Evolutionary conservation across 2,888 invertebrate genomes (phyloP), one percentile per base, ranked within the genome.

Genomic region (Pollenia labialis): DNA sequence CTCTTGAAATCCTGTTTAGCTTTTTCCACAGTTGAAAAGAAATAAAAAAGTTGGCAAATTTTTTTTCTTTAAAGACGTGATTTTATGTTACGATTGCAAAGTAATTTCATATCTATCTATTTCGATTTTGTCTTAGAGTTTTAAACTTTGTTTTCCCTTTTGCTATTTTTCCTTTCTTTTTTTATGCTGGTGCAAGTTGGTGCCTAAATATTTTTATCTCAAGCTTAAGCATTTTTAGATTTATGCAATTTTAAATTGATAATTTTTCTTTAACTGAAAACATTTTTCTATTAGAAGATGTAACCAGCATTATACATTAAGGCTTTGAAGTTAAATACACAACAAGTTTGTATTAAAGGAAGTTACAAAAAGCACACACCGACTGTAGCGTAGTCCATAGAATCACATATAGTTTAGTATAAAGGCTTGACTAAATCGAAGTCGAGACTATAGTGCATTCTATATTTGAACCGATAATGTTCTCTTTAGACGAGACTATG

Each of bases 41-140:
- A 40, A 40, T 16, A 68, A 42, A 74, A 52, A 58, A 74, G 44
- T 46, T 23, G 44, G 11, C 10, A 69, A 69, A 48, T 50, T 68
- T 54, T 80, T 85, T 74, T 85, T 60, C 79, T 85, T 80, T 80
- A 74, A 76, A 81, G 86, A 90, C 90, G 87, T 87, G 87, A 82
- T 87, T 85, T 81, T 79, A 76, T 85, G 79, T 87, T 81, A 62
- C 75, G 82, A 85, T 81, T 85, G 87, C 58, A 18, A 82, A 82
- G 85, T 87, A 87, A 82, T 85, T 87, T 87, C 79, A 80, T 85
- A 87, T 87, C 85, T 86, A 69, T 81, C 50, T 42, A 74, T 85
- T 81, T 74, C 72, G 69, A 81, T 85, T 71, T 77, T 52, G 83
- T 75, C 58, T 75, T 69, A 18, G 56, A 32, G 23, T 71, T 58